Percentiles rank a stretch among this genome's conserved stretches.
These are phyloP conservation scores for Phyto melanocephala DNA, from an alignment of 2,888 invertebrate genomes.

Conservation along the genomic window DNA sequence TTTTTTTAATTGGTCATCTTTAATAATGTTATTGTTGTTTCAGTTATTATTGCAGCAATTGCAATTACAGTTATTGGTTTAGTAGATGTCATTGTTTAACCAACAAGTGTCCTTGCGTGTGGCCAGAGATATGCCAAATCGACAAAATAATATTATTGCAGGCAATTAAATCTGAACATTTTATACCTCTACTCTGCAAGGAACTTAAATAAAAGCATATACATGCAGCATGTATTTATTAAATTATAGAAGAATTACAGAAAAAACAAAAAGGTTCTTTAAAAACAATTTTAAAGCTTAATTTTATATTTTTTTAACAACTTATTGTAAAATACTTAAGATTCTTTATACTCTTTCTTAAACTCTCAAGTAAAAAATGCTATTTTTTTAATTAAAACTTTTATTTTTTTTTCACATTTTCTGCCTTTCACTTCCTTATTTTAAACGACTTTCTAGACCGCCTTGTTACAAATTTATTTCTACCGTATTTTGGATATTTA, in stretches of 20 bases:
- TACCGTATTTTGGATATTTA: constrained; percentile 1
- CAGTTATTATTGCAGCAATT: constrained; percentile 31
- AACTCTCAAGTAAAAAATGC: no score
- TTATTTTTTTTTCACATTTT: no score
- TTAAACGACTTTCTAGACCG: background rate
- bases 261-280: no score
- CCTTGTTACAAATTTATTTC: background rate
- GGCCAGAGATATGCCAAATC: constrained; percentile 66
- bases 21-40: constrained; percentile 31
- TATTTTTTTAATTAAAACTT: no score
- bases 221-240: no score
- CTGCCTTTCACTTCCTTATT: no score
- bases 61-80: constrained; percentile 44
- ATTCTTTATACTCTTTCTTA: no score
- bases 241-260: no score
- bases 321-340: no score
- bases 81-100: constrained; percentile 57
- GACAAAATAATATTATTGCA: constrained; percentile 67
- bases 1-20: constrained; percentile 16
- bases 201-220: no score
- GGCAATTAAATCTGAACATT: constrained; percentile 65
- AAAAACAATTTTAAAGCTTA: no score
- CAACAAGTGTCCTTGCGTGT: constrained; percentile 66
- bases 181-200: constrained; percentile 41
- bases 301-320: no score